These are phyloP conservation scores for Candoia aspera DNA, from an alignment of 2,113 vertebrate genomes.

Conservation along the genomic window DNA sequence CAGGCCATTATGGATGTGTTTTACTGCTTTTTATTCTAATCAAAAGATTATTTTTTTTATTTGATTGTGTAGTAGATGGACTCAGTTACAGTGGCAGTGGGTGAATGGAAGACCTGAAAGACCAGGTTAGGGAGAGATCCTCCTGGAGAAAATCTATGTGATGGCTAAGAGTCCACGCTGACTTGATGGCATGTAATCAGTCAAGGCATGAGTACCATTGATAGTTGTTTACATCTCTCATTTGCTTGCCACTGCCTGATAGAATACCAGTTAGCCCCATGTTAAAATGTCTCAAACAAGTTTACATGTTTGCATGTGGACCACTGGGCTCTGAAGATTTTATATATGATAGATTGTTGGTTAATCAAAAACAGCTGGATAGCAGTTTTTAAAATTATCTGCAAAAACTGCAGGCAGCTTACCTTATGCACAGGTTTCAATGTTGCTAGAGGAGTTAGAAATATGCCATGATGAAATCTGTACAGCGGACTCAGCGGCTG, in stretches of 20 bases:
- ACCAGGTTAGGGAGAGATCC: not conserved
- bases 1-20: not conserved
- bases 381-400: not conserved
- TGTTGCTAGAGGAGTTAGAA: not conserved
- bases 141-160: not conserved
- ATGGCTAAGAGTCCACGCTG: not conserved
- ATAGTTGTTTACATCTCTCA: not conserved
- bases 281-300: not conserved
- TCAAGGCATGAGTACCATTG: not conserved
- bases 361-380: not conserved
- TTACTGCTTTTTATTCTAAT: not conserved
- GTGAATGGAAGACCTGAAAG: not conserved
- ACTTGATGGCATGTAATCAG: not conserved
- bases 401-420: not conserved
- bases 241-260: not conserved
- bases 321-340: not conserved
- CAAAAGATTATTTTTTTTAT: not conserved
- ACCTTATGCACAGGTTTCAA: not conserved
- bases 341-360: not conserved
- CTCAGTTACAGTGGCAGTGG: not conserved
- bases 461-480: not conserved
- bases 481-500: not conserved
- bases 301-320: no score
- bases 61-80: not conserved
- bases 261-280: not conserved